A percentile compares a stretch with the other conserved stretches of the same genome.
Conservation (phyloP, 2,888 invertebrate genomes). For the Sinohyriopsis cumingii region DNA sequence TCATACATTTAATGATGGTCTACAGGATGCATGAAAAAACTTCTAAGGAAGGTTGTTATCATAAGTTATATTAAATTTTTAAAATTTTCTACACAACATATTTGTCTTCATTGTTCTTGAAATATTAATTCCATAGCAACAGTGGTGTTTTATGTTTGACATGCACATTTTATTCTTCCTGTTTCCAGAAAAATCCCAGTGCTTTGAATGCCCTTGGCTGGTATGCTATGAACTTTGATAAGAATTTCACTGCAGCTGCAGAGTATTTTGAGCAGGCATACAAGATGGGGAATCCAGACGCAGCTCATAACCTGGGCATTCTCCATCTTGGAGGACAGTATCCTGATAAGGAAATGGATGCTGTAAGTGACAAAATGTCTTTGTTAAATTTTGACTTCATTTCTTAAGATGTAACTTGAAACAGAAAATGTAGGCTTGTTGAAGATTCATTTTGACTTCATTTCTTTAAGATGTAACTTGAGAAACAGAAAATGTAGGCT, state of each 20-base stretch:
- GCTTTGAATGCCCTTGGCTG: conserved; percentile 69
- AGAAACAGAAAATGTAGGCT: too few relatives aligned
- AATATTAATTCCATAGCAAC: not conserved
- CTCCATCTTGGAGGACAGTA: conserved; percentile 59
- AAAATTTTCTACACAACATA: not conserved
- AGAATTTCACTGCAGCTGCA: conserved; percentile 60
- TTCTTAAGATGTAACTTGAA: too few relatives aligned
- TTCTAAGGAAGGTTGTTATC: not conserved
- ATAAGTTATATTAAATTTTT: not conserved
- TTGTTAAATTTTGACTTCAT: not conserved
- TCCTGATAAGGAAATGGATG: conserved; percentile 49
- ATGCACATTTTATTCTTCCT: not conserved
- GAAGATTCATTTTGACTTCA: too few relatives aligned
- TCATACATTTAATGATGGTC: too few relatives aligned
- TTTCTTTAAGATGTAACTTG: too few relatives aligned
- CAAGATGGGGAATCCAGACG: conserved; percentile 57
- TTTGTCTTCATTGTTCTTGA: not conserved
- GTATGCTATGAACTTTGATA: conserved; percentile 60
- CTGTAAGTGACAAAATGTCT: conserved; percentile 37
- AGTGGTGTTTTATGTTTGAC: not conserved
- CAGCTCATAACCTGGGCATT: conserved; percentile 66
- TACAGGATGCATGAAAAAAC: too few relatives aligned
- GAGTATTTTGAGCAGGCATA: conserved; percentile 56
- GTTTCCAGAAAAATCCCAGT: conserved; percentile 55
- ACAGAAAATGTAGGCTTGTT: too few relatives aligned